Evolutionary conservation across 2,888 invertebrate genomes (phyloP).

Genomic region (Calliphora vomitoria): DNA sequence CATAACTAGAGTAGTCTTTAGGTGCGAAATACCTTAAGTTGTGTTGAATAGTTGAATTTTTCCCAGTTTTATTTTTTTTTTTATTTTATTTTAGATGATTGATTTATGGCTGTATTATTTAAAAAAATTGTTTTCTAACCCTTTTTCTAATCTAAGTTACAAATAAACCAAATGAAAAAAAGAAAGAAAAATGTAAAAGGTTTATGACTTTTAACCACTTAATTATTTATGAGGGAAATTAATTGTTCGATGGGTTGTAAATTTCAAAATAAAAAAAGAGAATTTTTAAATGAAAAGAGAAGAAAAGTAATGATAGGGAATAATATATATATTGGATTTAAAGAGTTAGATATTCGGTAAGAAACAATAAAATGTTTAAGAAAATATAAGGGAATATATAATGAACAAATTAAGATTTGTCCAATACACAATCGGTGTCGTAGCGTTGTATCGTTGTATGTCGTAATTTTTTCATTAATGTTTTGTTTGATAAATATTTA

Average conservation of each 20-base stretch:
- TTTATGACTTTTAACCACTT: conserved; percentile 33
- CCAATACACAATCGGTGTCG: too few species aligned
- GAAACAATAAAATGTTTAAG: too few species aligned
- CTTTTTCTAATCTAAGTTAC: conserved; percentile 38
- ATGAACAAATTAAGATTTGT: too few species aligned
- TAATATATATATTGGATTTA: neutral
- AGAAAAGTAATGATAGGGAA: neutral
- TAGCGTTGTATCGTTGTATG: too few species aligned
- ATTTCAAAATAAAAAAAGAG: neutral
- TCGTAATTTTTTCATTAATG: too few species aligned
- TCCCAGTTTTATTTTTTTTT: neutral
- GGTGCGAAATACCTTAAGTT: conserved; percentile 10
- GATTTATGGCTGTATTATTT: conserved; percentile 53
- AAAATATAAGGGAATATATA: too few species aligned
- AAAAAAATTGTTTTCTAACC: conserved; percentile 13
- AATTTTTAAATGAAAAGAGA: neutral
- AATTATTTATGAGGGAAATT: conserved; percentile 45
- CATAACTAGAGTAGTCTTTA: conserved; percentile 15
- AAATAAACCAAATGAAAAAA: conserved; percentile 3
- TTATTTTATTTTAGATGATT: conserved; percentile 2
- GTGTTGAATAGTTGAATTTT: conserved; percentile 7
- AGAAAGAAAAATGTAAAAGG: conserved; percentile 4
- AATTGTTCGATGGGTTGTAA: conserved; percentile 19
- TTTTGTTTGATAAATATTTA: too few species aligned
- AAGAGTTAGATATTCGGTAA: neutral